phyloP scores from a whole-genome alignment of 2,797 vertebrate genomes.

The Neosalanx taihuensis region DNA sequence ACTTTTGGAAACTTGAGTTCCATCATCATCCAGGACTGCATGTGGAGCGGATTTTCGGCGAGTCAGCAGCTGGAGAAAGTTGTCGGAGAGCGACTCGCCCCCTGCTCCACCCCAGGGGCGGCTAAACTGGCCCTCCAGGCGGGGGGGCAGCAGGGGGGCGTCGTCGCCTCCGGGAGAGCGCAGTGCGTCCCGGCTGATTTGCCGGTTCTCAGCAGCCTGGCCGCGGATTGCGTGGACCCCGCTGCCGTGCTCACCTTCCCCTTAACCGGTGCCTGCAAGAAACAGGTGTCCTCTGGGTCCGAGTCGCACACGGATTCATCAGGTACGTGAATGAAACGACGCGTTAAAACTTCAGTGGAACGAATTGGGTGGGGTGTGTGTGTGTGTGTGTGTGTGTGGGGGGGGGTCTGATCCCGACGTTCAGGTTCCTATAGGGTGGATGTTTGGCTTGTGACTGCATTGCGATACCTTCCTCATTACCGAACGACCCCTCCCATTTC shows the following conservation, averaged over 20 bases:
- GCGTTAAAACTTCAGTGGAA: background rate
- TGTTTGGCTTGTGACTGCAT: conserved; percentile 58
- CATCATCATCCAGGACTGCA: conserved; percentile 90
- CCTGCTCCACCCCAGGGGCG: conserved; percentile 51
- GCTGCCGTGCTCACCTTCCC: conserved; percentile 82
- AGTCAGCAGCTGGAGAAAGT: conserved; percentile 84
- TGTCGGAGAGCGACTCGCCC: conserved; percentile 76
- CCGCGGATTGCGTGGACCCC: conserved; percentile 81
- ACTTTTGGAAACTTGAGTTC: conserved; percentile 85
- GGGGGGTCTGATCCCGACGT: too few species aligned
- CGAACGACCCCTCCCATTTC: conserved; percentile 62
- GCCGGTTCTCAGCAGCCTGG: conserved; percentile 48
- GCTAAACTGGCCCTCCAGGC: conserved; percentile 48
- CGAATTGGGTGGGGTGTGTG: background rate
- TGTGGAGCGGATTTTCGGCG: conserved; percentile 93
- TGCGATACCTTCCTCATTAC: conserved; percentile 71
- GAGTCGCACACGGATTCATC: conserved; percentile 89
- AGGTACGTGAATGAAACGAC: conserved; percentile 72
- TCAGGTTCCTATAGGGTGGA: background rate
- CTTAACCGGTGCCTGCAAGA: conserved; percentile 72
- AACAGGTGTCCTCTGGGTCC: conserved; percentile 83
- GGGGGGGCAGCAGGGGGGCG: conserved; percentile 6
- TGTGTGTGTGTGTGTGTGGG: background rate
- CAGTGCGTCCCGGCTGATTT: conserved; percentile 56
- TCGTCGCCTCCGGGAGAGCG: conserved; percentile 49